A percentile compares a stretch with the other conserved stretches of the same genome.
Conservation (phyloP, 2,113 vertebrate genomes). For the Aptenodytes patagonicus region DNA sequence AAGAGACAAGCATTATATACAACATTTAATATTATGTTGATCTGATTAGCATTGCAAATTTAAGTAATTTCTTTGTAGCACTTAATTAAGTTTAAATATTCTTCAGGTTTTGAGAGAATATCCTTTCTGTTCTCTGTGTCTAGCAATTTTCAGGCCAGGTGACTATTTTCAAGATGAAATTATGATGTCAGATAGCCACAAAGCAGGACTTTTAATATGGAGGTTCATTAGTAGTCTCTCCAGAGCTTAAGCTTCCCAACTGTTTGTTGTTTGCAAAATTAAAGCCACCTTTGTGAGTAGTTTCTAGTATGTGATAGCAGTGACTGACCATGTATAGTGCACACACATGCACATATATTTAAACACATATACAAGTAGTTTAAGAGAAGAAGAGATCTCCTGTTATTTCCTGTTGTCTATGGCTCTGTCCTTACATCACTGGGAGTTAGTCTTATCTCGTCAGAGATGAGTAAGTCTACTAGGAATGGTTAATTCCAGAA, state of each 20-base stretch:
- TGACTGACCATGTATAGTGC: neutral
- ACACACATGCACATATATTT: neutral
- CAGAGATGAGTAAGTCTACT: neutral
- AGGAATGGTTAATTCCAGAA: neutral
- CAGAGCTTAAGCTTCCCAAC: neutral
- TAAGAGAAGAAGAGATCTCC: neutral
- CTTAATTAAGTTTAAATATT: neutral
- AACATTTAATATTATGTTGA: neutral
- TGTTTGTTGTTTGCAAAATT: neutral
- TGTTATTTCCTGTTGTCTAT: neutral
- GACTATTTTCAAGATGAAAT: neutral
- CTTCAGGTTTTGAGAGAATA: neutral
- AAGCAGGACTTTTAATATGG: neutral
- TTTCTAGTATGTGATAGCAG: neutral
- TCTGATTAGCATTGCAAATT: neutral
- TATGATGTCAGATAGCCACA: neutral
- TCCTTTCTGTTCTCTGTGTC: neutral
- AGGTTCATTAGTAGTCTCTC: neutral
- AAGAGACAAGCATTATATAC: neutral
- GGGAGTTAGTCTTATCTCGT: neutral
- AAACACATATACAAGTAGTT: neutral
- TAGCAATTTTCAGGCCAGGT: neutral
- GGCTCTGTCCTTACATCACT: neutral
- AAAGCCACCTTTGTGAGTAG: neutral
- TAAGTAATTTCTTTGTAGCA: neutral